Evolutionary conservation across 2,888 invertebrate species (phyloP), one percentile per base, ranked within the genome.

Genomic region (Athalia cordata): DNA sequence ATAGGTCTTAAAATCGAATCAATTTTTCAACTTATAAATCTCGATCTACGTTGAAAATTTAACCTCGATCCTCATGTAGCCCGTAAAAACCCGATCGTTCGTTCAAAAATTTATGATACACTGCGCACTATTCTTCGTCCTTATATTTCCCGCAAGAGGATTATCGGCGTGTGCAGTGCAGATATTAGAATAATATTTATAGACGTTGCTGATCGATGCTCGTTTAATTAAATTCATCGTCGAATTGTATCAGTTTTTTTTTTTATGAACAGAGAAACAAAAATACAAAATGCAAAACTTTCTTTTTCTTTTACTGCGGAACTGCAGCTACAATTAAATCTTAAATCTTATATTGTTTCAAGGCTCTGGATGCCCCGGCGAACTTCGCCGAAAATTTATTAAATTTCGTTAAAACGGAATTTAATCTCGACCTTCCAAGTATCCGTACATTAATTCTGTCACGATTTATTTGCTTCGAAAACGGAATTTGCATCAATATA

Each of bases 311-410:
- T 6, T n/a, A 47, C 29, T 29, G 29, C 29, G 29, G 29, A 2
- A 29, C 29, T 1, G 6, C 11, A n/a, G 29, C n/a, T n/a, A n/a
- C 8, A 66, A 47, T 64, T 49, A 5, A 64, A 50, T 68, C 55
- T 55, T 6, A 9, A 3, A 55, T n/a, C 55, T 55, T 55, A 9
- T 11, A 55, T 9, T 15, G 3, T 84, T 84, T 83, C 11, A 79
- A 85, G 85, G 78, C 77, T 76, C 80, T 84, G 15, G 61, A 80
- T 3, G 80, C 79, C 1, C 85, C 84, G 57, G 70, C 79, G 45
- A 82, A 85, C 78, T 85, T 85, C 43, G 81, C 84, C 11, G 79
- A 81, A 57, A 82, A 84, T 77, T 79, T 85, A 72, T 85, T 83
- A 81, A 68, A 70, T 50, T 83, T 82, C 80, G 84, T 83, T 49